A percentile compares a stretch with the other conserved stretches of the same genome.
Evolutionary conservation across 2,113 vertebrate genomes (phyloP).

Genomic region (Pedetes capensis): DNA sequence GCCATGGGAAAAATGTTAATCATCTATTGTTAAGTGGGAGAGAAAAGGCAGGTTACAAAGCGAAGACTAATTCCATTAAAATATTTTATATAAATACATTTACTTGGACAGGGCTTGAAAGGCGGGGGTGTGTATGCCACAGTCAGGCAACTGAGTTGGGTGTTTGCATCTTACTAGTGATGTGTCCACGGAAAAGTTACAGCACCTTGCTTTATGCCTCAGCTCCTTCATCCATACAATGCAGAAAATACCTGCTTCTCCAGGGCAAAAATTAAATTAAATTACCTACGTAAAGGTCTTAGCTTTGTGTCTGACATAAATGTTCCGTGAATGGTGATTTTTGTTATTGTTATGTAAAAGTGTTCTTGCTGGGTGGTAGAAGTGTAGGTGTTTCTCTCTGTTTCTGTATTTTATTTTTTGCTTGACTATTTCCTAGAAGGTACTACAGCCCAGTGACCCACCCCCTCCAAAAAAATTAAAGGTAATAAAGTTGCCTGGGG

Average conservation of each 20-base stretch:
- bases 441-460: not conserved
- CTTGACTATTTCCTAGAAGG: not conserved
- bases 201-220: not conserved
- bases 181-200: not conserved
- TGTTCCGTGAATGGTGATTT: not conserved
- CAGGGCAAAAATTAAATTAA: not conserved
- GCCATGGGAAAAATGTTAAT: not conserved
- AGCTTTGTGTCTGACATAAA: not conserved
- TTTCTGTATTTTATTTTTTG: not conserved
- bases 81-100: not conserved
- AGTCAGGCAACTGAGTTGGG: not conserved
- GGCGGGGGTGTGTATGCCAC: not conserved
- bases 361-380: not conserved
- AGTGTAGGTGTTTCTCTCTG: not conserved
- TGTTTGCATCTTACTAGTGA: not conserved
- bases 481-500: not conserved
- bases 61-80: not conserved
- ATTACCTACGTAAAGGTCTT: no score
- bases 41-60: not conserved
- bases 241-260: not conserved
- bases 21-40: not conserved
- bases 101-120: not conserved
- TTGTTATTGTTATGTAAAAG: not conserved
- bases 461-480: not conserved
- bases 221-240: not conserved